These are phyloP conservation scores for Cyprinodon tularosa DNA, from an alignment of 2,113 vertebrate genomes.

Conservation along the genomic window DNA sequence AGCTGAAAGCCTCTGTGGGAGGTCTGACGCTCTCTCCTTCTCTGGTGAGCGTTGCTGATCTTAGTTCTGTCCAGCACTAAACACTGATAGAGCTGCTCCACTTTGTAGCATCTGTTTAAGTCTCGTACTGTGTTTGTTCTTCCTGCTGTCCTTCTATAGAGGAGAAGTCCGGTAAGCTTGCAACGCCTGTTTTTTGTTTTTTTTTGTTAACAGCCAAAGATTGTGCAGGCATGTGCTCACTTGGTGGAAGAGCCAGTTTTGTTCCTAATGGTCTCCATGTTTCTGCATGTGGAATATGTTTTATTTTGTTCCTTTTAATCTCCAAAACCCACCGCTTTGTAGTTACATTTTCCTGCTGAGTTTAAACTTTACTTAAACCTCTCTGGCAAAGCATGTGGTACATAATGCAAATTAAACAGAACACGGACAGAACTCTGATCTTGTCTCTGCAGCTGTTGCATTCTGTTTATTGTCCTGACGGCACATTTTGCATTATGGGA, in stretches of 20 bases:
- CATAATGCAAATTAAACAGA: slow-evolving; percentile 59
- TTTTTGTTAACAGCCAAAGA: neutral
- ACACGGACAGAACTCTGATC: slow-evolving; percentile 38
- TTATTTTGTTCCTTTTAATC: neutral
- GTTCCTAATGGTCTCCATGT: neutral
- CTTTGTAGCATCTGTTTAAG: slow-evolving; percentile 13
- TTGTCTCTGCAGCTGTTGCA: slow-evolving; percentile 9
- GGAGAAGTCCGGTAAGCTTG: slow-evolving; percentile 94
- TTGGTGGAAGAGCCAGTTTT: neutral
- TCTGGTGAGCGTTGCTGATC: slow-evolving; percentile 83
- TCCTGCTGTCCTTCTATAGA: slow-evolving; percentile 78
- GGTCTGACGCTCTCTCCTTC: slow-evolving; percentile 94
- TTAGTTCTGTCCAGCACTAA: slow-evolving; percentile 3
- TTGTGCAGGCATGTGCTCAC: slow-evolving; percentile 43
- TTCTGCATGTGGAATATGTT: slow-evolving; percentile 25
- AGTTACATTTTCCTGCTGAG: slow-evolving; percentile 19
- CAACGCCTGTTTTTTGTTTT: slow-evolving; percentile 6
- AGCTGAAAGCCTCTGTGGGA: slow-evolving; percentile 92
- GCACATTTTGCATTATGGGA: slow-evolving; percentile 45
- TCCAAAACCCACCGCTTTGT: neutral
- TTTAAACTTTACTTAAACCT: slow-evolving; percentile 61
- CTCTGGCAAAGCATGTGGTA: slow-evolving; percentile 42
- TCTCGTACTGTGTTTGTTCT: slow-evolving; percentile 33
- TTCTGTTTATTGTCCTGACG: slow-evolving; percentile 26
- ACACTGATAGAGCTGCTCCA: neutral